Conservation (phyloP, 2,797 vertebrate species). For the Muraenolepis orangiensis region DNA sequence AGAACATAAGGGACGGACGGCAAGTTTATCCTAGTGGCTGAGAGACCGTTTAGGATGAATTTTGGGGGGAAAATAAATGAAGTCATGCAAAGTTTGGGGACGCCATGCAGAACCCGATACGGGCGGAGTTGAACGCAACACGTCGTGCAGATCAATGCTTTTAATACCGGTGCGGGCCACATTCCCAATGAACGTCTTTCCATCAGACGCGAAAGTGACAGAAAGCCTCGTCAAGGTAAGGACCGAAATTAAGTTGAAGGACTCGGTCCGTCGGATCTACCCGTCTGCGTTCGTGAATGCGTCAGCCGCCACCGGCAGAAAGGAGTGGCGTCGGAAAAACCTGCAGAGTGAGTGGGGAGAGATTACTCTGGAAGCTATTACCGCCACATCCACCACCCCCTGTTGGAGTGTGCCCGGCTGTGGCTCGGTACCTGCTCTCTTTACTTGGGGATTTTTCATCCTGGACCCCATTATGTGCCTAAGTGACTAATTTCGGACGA, state of each 20-base stretch:
- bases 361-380: neutral
- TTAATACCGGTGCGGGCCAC: conserved; percentile 42
- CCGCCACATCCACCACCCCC: neutral
- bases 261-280: conserved; percentile 33
- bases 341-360: neutral
- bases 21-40: neutral
- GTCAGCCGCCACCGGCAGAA: neutral
- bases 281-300: conserved; percentile 18
- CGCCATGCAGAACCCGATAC: conserved; percentile 29
- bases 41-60: conserved; percentile 53
- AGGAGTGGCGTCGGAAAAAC: neutral
- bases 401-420: neutral
- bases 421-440: neutral
- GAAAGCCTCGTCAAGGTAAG: conserved; percentile 17
- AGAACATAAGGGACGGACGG: conserved; percentile 17
- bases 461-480: too few species aligned
- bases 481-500: too few species aligned
- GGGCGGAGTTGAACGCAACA: conserved; percentile 25
- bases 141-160: conserved; percentile 39
- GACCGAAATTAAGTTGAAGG: conserved; percentile 3
- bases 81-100: conserved; percentile 35
- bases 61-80: conserved; percentile 47
- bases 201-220: conserved; percentile 42
- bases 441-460: too few species aligned
- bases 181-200: conserved; percentile 35